Percentiles rank a stretch among this genome's conserved stretches.
Evolutionary conservation across 2,113 vertebrate genomes (phyloP).

Genomic region (Tenrec ecaudatus): DNA sequence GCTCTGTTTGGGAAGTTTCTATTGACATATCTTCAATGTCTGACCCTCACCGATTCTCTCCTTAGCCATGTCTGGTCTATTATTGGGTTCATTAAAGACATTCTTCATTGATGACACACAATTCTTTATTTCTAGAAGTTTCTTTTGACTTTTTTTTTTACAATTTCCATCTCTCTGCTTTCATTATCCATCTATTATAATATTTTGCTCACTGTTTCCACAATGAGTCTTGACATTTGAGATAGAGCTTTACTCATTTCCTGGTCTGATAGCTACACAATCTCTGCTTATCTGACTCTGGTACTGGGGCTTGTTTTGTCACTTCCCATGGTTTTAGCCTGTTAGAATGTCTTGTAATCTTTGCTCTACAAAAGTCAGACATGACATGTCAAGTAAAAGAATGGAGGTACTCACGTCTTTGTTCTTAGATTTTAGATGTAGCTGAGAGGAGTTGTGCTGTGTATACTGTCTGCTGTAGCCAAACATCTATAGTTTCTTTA

Average conservation of each 20-base stretch:
- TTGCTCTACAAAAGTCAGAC: background rate
- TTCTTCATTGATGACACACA: background rate
- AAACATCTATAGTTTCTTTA: too few relatives aligned
- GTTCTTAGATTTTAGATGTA: background rate
- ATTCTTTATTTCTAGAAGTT: background rate
- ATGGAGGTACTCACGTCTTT: background rate
- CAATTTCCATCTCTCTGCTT: background rate
- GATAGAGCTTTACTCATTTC: background rate
- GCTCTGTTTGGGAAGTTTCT: background rate
- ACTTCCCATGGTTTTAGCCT: background rate
- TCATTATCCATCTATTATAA: background rate
- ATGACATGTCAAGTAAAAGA: background rate
- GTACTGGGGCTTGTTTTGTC: background rate
- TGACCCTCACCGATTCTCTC: background rate
- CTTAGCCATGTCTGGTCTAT: background rate
- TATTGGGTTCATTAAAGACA: background rate
- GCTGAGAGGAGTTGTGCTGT: too few relatives aligned
- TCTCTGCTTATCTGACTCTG: conserved; percentile 14
- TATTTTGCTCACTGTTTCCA: background rate
- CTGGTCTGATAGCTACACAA: background rate
- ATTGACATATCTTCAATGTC: too few relatives aligned
- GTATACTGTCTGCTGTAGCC: too few relatives aligned
- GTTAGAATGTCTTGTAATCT: background rate
- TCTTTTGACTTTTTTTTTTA: background rate
- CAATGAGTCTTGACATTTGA: background rate